phyloP scores from a whole-genome alignment of 1,140 invertebrate genomes.

The Cotesia glomerata region DNA sequence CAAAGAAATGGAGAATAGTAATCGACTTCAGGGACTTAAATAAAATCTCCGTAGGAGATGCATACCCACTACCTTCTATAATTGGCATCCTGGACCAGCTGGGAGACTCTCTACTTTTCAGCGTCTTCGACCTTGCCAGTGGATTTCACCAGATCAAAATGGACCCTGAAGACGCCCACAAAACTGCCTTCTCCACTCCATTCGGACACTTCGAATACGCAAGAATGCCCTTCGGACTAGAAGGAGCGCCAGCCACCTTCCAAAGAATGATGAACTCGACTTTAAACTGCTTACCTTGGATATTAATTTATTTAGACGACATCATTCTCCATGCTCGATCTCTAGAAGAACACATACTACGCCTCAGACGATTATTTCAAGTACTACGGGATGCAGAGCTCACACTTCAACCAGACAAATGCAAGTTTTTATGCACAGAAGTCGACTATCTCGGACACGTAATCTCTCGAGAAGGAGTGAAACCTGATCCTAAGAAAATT shows the following conservation, averaged over 20 bases:
- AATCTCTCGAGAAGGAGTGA: not conserved
- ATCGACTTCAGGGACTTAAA: conserved; percentile 14
- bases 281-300: not conserved
- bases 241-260: conserved; percentile 3
- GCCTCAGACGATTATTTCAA: not conserved
- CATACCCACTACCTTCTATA: conserved; percentile 15
- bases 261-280: conserved; percentile 24
- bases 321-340: conserved; percentile 6
- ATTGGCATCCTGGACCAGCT: conserved; percentile 14
- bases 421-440: conserved; percentile 18
- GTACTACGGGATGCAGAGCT: not conserved
- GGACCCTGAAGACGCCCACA: not conserved
- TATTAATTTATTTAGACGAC: conserved; percentile 40
- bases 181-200: conserved; percentile 21
- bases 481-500: not conserved
- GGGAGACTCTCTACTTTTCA: conserved; percentile 10
- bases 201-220: not conserved
- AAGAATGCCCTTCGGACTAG: conserved; percentile 16
- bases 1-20: conserved; percentile 17
- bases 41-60: conserved; percentile 14
- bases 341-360: not conserved
- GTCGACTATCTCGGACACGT: conserved; percentile 45
- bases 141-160: conserved; percentile 13
- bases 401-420: conserved; percentile 18
- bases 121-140: conserved; percentile 5